These are phyloP conservation scores for Dendroctonus valens DNA, from an alignment of 1,140 invertebrate species.

Conservation along the genomic window DNA sequence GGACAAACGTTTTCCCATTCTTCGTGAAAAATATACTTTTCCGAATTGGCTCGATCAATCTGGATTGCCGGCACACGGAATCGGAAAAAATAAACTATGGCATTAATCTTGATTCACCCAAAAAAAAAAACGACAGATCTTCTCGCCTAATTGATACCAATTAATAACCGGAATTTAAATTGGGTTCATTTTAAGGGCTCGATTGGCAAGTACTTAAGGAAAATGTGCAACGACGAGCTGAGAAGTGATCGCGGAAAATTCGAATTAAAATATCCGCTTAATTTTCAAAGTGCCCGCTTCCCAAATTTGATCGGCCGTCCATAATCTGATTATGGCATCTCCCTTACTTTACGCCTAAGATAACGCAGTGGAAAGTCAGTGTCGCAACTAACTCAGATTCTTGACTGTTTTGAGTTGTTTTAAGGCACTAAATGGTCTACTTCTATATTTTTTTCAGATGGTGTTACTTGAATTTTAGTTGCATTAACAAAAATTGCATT, in stretches of 20 bases:
- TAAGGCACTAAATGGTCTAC: too few species aligned
- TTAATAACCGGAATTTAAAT: too few species aligned
- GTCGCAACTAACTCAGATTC: too few species aligned
- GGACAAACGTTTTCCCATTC: conserved; percentile 18
- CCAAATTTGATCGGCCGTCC: conserved; percentile 7
- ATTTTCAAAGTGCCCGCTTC: conserved; percentile 8
- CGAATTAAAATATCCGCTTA: conserved; percentile 11
- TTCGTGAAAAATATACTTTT: conserved; percentile 21
- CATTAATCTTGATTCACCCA: conserved; percentile 8
- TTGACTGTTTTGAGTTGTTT: too few species aligned
- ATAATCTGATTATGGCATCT: background rate
- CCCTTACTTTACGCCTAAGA: too few species aligned
- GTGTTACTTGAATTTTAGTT: too few species aligned
- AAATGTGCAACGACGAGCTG: conserved; percentile 3
- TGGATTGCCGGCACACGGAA: conserved; percentile 4
- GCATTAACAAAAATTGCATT: too few species aligned
- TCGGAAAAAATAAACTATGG: conserved; percentile 1
- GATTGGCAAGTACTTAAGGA: background rate
- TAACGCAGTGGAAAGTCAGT: too few species aligned
- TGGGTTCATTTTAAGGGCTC: too few species aligned
- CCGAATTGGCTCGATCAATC: conserved; percentile 10
- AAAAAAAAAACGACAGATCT: too few species aligned
- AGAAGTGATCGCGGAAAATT: conserved; percentile 4
- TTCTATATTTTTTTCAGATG: too few species aligned
- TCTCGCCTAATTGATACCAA: too few species aligned